These are phyloP conservation scores for Heptranchias perlo DNA, from an alignment of 2,113 vertebrate species.

Conservation along the genomic window DNA sequence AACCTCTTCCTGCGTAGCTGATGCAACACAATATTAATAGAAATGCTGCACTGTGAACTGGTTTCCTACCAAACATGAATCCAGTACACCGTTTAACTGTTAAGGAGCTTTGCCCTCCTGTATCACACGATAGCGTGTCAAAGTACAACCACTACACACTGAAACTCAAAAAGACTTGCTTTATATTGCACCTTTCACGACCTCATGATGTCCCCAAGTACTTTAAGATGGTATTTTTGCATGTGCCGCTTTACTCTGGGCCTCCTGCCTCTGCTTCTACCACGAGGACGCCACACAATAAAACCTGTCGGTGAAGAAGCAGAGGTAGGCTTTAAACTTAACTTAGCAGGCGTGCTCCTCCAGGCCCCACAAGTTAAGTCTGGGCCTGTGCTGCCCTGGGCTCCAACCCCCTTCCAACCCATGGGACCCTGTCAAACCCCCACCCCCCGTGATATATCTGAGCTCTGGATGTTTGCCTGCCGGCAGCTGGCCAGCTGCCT, in stretches of 20 bases:
- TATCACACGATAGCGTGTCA: not conserved
- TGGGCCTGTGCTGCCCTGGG: not conserved
- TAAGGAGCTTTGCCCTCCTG: not conserved
- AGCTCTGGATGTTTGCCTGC: too few relatives aligned
- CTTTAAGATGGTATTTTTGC: not conserved
- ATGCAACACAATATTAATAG: not conserved
- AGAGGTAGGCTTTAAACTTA: not conserved
- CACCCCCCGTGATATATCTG: too few relatives aligned
- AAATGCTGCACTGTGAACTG: too few relatives aligned
- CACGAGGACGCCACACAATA: not conserved
- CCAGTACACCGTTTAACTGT: not conserved
- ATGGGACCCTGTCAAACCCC: not conserved
- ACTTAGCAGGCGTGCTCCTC: not conserved
- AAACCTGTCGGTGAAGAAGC: not conserved
- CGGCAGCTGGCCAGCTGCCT: too few relatives aligned
- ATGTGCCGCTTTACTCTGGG: not conserved
- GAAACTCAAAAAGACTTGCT: not conserved
- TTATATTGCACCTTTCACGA: not conserved
- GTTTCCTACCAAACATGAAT: not conserved
- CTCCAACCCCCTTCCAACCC: not conserved
- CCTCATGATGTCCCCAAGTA: not conserved
- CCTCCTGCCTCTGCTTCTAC: not conserved
- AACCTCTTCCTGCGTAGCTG: not conserved
- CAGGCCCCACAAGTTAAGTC: not conserved
- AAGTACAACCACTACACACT: not conserved